Percentiles rank a stretch among this genome's conserved stretches.
Evolutionary conservation across 2,888 invertebrate genomes (phyloP).

Genomic region (Campoplex capitator): DNA sequence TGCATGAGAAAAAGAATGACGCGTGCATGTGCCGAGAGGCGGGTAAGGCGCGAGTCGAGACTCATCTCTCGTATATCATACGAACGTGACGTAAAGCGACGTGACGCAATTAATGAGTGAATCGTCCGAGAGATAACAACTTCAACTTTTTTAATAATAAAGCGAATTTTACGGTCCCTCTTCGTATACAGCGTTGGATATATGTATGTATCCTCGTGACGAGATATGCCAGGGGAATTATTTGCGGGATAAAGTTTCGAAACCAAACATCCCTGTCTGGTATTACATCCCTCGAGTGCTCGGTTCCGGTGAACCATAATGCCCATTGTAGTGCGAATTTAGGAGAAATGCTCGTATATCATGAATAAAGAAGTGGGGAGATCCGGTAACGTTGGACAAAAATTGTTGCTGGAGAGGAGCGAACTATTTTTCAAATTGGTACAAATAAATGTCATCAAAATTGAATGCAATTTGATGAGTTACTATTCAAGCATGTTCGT

Average conservation of each 20-base stretch:
- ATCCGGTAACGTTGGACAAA: neutral
- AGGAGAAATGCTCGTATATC: neutral
- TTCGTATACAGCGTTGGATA: neutral
- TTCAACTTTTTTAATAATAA: constrained; percentile 83
- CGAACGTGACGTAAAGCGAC: constrained; percentile 66
- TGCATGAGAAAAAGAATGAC: neutral
- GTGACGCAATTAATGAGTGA: constrained; percentile 79
- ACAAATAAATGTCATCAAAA: neutral
- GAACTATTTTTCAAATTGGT: neutral
- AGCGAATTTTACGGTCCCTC: constrained; percentile 49
- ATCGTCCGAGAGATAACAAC: constrained; percentile 78
- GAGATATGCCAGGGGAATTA: neutral
- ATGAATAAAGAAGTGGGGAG: neutral
- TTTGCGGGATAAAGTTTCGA: constrained; percentile 19
- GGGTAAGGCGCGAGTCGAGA: constrained; percentile 11
- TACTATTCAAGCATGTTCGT: neutral
- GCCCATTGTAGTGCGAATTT: neutral
- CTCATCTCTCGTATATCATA: constrained; percentile 33
- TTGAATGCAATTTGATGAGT: too few relatives aligned
- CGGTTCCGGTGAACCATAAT: neutral
- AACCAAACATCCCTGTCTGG: constrained; percentile 1
- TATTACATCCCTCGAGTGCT: neutral
- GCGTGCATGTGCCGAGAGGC: constrained; percentile 14
- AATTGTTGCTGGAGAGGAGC: neutral
- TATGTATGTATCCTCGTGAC: constrained; percentile 5